These are phyloP conservation scores for Callimorpha dominula DNA, from an alignment of 2,888 invertebrate species.

Conservation along the genomic window DNA sequence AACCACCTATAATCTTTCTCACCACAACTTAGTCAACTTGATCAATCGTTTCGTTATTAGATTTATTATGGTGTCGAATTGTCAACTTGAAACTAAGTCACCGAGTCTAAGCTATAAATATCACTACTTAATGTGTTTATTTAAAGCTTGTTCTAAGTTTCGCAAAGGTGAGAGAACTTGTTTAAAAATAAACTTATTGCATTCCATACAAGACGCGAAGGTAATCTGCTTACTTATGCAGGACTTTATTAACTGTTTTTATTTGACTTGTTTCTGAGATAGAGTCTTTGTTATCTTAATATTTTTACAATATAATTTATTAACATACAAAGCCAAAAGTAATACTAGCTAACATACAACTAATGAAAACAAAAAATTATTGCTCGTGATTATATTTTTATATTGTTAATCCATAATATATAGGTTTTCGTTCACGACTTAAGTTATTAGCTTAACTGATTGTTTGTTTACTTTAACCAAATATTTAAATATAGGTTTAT, in stretches of 20 bases:
- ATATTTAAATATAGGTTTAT: too few relatives aligned
- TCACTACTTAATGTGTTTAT: background rate
- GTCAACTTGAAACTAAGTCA: background rate
- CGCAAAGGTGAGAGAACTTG: conserved; percentile 33
- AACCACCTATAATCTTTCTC: too few relatives aligned
- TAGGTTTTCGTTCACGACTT: too few relatives aligned
- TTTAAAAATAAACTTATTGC: conserved; percentile 35
- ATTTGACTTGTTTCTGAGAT: conserved; percentile 13
- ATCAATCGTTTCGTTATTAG: background rate
- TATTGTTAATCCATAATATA: too few relatives aligned
- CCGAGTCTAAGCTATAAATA: background rate
- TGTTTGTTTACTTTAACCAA: too few relatives aligned
- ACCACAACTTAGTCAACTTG: background rate
- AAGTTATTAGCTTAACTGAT: too few relatives aligned
- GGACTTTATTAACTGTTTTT: conserved; percentile 18
- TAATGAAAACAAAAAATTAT: too few relatives aligned
- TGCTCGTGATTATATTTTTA: too few relatives aligned
- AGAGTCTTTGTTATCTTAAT: background rate
- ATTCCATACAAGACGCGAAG: conserved; percentile 43
- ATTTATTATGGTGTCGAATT: background rate
- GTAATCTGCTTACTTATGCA: conserved; percentile 31
- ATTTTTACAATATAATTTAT: background rate
- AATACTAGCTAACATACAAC: too few relatives aligned
- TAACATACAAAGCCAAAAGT: too few relatives aligned
- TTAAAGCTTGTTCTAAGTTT: conserved; percentile 1